Evolutionary conservation across 2,888 invertebrate genomes (phyloP).

Genomic region (Rhyacophila evoluta): DNA sequence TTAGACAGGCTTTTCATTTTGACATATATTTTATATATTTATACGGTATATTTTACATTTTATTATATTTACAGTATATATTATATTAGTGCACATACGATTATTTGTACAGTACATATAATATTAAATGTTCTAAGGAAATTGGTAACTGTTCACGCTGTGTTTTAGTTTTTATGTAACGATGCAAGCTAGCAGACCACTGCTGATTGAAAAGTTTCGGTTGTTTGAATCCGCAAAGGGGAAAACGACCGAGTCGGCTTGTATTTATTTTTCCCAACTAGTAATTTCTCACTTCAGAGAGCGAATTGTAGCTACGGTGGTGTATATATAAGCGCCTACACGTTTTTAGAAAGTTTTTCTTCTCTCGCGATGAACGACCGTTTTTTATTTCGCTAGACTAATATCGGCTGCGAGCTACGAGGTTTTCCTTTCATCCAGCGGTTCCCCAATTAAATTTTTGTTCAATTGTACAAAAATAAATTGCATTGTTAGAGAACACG

Average conservation of each 20-base stretch:
- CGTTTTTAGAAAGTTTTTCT: conserved; percentile 8
- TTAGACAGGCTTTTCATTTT: too few relatives aligned
- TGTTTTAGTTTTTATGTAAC: not conserved
- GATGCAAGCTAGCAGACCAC: not conserved
- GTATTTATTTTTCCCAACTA: conserved; percentile 14
- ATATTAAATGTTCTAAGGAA: too few relatives aligned
- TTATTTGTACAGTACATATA: too few relatives aligned
- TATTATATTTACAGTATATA: too few relatives aligned
- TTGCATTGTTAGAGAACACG: too few relatives aligned
- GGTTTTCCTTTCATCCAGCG: not conserved
- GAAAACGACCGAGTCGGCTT: not conserved
- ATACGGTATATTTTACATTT: too few relatives aligned
- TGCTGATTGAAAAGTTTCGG: conserved; percentile 14
- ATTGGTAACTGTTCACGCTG: too few relatives aligned
- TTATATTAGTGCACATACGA: too few relatives aligned
- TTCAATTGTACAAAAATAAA: too few relatives aligned
- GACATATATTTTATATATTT: too few relatives aligned
- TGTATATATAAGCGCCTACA: not conserved
- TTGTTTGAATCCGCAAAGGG: conserved; percentile 13
- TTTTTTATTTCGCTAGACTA: conserved; percentile 8
- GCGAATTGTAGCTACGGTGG: not conserved
- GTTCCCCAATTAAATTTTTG: too few relatives aligned
- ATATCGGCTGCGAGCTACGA: not conserved
- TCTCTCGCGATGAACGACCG: not conserved
- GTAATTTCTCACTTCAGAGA: conserved; percentile 22